A percentile compares a stretch with the other conserved stretches of the same genome.
Conservation (phyloP, 2,888 invertebrate species). For the Ennomos erosarius region DNA sequence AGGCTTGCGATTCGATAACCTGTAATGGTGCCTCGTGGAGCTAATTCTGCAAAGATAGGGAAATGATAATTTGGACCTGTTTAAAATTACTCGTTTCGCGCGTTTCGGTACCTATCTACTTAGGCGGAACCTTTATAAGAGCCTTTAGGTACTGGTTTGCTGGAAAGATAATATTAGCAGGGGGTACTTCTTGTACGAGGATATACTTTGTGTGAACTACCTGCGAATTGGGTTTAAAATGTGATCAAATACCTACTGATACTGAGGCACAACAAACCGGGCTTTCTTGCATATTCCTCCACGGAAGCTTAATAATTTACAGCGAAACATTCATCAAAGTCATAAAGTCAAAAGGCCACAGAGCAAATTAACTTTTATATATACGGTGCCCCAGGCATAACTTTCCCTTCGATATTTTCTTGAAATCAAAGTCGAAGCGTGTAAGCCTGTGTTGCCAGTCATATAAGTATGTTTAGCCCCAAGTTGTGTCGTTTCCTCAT, state of each 20-base stretch:
- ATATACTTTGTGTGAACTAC: too few species aligned
- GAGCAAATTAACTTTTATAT: constrained; percentile 38
- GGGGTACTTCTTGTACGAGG: too few species aligned
- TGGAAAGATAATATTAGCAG: too few species aligned
- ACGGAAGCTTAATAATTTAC: constrained; percentile 29
- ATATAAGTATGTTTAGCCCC: background rate
- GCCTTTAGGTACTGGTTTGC: background rate
- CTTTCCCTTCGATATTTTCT: constrained; percentile 36
- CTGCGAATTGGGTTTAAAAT: too few species aligned
- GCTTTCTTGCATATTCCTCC: constrained; percentile 17
- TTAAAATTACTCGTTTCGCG: constrained; percentile 18
- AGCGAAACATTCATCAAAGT: constrained; percentile 38
- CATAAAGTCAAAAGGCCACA: constrained; percentile 38
- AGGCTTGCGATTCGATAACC: constrained; percentile 31
- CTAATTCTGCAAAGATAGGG: constrained; percentile 28
- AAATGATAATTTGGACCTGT: constrained; percentile 26
- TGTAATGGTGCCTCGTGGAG: constrained; percentile 20
- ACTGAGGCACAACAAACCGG: background rate
- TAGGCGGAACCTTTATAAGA: constrained; percentile 8
- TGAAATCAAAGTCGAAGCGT: constrained; percentile 46
- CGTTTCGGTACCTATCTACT: constrained; percentile 5
- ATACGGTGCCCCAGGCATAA: constrained; percentile 33
- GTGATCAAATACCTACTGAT: too few species aligned
- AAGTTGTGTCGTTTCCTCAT: constrained; percentile 1
- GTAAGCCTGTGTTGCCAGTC: constrained; percentile 34